Conservation (phyloP, 2,888 invertebrate genomes). For the Lasioglossum villosulum region DNA sequence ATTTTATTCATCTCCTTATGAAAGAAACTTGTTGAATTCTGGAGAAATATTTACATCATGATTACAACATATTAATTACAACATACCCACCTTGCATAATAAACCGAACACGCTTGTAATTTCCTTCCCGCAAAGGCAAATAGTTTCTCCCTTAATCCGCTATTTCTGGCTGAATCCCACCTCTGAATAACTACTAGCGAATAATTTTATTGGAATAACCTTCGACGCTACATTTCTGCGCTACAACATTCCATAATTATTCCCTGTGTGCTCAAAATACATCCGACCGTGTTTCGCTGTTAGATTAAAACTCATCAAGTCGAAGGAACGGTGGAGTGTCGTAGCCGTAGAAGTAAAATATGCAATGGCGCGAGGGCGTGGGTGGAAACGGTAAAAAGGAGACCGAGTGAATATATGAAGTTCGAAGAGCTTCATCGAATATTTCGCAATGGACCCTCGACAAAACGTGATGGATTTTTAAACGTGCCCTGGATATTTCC, state of each 20-base stretch:
- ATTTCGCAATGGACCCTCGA: constrained; percentile 60
- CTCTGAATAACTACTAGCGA: background rate
- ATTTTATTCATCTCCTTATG: background rate
- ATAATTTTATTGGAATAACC: background rate
- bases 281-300: background rate
- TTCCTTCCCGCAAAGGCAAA: background rate
- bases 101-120: background rate
- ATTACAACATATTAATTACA: background rate
- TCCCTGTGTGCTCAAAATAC: background rate
- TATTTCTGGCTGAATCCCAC: background rate
- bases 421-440: constrained; percentile 62
- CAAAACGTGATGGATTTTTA: constrained; percentile 69
- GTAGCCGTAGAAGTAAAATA: constrained; percentile 20
- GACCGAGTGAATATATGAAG: constrained; percentile 46
- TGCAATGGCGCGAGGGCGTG: constrained; percentile 1
- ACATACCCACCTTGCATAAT: background rate
- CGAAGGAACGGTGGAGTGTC: constrained; percentile 23
- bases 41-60: background rate
- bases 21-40: background rate
- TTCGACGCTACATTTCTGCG: background rate
- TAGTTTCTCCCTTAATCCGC: no score
- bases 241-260: background rate
- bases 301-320: constrained; percentile 36
- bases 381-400: background rate
- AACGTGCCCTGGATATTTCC: constrained; percentile 62